Evolutionary conservation across 2,113 vertebrate species (phyloP).

Genomic region (Albula goreensis): DNA sequence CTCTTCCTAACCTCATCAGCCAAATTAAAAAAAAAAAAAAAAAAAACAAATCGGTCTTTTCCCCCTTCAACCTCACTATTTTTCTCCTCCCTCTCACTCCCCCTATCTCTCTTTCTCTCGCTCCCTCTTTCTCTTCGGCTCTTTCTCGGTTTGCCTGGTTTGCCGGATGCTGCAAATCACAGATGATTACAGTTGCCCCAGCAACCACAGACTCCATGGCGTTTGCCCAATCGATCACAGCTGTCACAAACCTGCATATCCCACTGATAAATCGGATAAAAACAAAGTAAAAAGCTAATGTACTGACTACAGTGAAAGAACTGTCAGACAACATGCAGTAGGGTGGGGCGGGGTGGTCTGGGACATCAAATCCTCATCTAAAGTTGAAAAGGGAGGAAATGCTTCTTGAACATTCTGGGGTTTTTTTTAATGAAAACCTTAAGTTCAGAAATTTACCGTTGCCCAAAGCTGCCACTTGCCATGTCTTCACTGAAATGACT

Average conservation of each 20-base stretch:
- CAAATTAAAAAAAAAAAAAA: background rate
- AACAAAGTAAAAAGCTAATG: background rate
- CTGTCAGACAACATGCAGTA: background rate
- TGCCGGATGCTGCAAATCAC: slow-evolving; percentile 33
- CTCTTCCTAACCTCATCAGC: background rate
- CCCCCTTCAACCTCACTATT: background rate
- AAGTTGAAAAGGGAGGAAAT: too few relatives aligned
- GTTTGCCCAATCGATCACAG: slow-evolving; percentile 57
- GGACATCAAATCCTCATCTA: background rate
- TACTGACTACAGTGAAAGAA: background rate
- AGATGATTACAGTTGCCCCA: slow-evolving; percentile 60
- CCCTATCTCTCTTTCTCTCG: background rate
- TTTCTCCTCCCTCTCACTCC: background rate
- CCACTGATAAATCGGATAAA: background rate
- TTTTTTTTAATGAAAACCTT: too few relatives aligned
- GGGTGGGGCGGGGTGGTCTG: background rate
- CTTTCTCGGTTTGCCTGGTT: slow-evolving; percentile 9
- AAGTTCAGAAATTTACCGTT: too few relatives aligned
- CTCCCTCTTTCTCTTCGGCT: background rate
- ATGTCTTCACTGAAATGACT: too few relatives aligned
- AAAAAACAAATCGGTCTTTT: background rate
- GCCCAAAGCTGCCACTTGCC: too few relatives aligned
- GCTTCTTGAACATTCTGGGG: too few relatives aligned
- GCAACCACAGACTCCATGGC: slow-evolving; percentile 67
- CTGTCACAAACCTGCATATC: background rate